Conservation (phyloP, 2,797 vertebrate genomes). For the Tenualosa ilisha region DNA sequence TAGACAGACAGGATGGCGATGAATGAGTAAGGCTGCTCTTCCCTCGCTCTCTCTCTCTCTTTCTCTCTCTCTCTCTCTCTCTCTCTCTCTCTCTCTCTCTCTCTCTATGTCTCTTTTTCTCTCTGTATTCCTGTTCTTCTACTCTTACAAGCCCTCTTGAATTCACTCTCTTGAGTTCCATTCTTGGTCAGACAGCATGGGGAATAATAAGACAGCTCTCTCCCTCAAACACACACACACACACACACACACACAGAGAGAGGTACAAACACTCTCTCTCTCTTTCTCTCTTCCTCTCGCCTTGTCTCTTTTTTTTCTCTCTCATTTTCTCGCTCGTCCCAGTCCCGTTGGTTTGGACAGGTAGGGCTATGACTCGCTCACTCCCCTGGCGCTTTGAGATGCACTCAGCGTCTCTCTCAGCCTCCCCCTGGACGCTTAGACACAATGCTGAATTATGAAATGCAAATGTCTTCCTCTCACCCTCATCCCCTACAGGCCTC, state of each 20-base stretch:
- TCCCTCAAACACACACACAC: background rate
- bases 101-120: background rate
- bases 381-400: background rate
- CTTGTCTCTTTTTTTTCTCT: background rate
- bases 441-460: constrained; percentile 23
- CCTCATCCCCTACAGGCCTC: background rate
- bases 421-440: background rate
- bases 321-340: background rate
- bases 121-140: background rate
- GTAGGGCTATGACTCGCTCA: background rate
- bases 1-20: constrained; percentile 21
- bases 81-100: background rate
- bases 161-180: background rate
- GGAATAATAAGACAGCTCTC: constrained; percentile 14
- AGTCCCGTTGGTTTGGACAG: background rate
- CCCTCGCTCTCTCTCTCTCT: background rate
- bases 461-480: background rate
- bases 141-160: background rate
- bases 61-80: background rate
- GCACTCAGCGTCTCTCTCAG: background rate
- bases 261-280: background rate
- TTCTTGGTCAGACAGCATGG: background rate
- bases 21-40: constrained; percentile 34
- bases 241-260: constrained; percentile 5
- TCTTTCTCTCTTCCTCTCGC: background rate